Base-by-base conservation (phyloP, 2,888 invertebrate genomes). In the Caenorhabditis sp. region DNA sequence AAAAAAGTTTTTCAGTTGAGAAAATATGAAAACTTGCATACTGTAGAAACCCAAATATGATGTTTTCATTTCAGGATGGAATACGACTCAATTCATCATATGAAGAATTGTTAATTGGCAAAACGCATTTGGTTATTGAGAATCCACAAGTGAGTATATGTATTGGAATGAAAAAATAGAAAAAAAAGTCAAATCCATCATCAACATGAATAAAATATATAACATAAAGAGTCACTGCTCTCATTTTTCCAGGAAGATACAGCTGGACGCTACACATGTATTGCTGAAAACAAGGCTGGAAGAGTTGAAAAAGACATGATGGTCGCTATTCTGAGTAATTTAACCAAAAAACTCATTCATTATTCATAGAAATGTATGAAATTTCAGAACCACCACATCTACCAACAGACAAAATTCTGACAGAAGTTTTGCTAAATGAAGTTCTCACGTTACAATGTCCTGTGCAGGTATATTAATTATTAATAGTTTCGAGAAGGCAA, bases 231-330 rank as follows among this genome's bases (percentile, higher is more conserved):
- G 43, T 43, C 43, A 43, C 43, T 43, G 43, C 51, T 19, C 36
- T 1, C 1, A 50, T 49, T 66, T 21, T 78, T 83, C 62, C 70
- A 84, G 84, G 77, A 83, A 31, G 78, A 73, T 12, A 68, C 53
- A 83, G 90, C 90, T 57, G 92, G 92, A 0, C 88, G 90, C 23
- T 92, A 91, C 83, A 89, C 89, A 1, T 92, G 92, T 81, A 81
- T 89, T 17, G 91, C 91, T 0, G 88, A 86, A 64, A 92, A 92
- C 83, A 85, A 89, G 50, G 90, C 90, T 79, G 91, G 92, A 0
- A 89, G 89, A 37, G 88, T 86, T 17, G 88, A 89, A 19, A 91
- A 90, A 76, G 88, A 89, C 55, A 91, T 91, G 70, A 87, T 89
- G 51, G 84, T 92, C 0, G 89, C 90, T 43, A 90, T 92, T 0